A percentile compares a stretch with the other conserved stretches of the same genome.
Conservation (phyloP, 2,113 vertebrate species). For the Anarhynchus alexandrinus region DNA sequence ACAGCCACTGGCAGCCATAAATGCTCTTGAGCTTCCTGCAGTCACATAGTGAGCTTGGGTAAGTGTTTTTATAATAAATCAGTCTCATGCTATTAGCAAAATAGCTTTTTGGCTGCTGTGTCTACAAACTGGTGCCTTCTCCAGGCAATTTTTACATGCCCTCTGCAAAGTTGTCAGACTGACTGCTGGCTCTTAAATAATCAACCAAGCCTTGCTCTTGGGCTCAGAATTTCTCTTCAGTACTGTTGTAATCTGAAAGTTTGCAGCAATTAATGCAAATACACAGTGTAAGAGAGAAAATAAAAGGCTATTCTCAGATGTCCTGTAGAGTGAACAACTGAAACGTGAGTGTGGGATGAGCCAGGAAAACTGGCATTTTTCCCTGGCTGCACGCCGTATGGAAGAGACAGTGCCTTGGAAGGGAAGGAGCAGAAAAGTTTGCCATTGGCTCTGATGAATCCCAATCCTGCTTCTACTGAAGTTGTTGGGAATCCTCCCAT, state of each 20-base stretch:
- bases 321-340: slow-evolving; percentile 45
- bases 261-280: slow-evolving; percentile 5
- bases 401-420: slow-evolving; percentile 70
- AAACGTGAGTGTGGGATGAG: slow-evolving; percentile 30
- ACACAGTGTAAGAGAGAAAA: slow-evolving; percentile 40
- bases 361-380: slow-evolving; percentile 40
- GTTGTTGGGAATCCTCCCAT: slow-evolving; percentile 26
- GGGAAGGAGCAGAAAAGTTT: slow-evolving; percentile 56
- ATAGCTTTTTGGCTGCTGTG: slow-evolving; percentile 24
- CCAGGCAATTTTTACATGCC: slow-evolving; percentile 40
- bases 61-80: slow-evolving; percentile 14
- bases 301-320: slow-evolving; percentile 57
- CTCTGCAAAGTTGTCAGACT: slow-evolving; percentile 30
- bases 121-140: slow-evolving; percentile 56
- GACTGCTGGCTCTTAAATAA: slow-evolving; percentile 25
- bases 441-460: slow-evolving; percentile 61
- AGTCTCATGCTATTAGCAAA: neutral
- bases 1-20: neutral
- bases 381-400: neutral
- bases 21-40: slow-evolving; percentile 22
- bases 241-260: slow-evolving; percentile 35
- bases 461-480: slow-evolving; percentile 53
- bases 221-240: slow-evolving; percentile 29
- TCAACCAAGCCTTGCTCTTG: slow-evolving; percentile 20
- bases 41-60: slow-evolving; percentile 12